phyloP scores from a whole-genome alignment of 2,797 vertebrate genomes.

The Spinibarbus caldwelli region DNA sequence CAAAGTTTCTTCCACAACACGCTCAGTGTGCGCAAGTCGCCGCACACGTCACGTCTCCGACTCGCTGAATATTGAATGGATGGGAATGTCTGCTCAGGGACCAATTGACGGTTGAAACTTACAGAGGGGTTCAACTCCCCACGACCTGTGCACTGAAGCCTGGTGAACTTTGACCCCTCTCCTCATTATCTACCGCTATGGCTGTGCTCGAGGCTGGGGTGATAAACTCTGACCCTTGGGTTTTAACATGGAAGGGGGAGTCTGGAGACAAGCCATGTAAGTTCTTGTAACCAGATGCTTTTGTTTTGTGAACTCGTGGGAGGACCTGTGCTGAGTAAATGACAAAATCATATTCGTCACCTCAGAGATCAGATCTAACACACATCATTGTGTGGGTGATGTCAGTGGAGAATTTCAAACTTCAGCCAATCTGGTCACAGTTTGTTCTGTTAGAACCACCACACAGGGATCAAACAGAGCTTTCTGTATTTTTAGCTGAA shows the following conservation, averaged over 20 bases:
- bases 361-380: conserved; percentile 31
- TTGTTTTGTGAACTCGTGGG: conserved; percentile 34
- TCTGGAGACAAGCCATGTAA: conserved; percentile 48
- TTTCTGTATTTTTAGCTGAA: conserved; percentile 35
- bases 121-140: conserved; percentile 71
- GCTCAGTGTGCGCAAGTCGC: conserved; percentile 12
- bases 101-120: conserved; percentile 31
- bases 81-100: conserved; percentile 36
- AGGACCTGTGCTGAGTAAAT: conserved; percentile 21
- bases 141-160: conserved; percentile 70
- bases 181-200: conserved; percentile 77
- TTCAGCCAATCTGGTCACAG: conserved; percentile 24
- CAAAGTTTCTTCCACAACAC: conserved; percentile 45
- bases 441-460: conserved; percentile 20
- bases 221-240: conserved; percentile 81
- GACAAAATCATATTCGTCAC: conserved; percentile 42
- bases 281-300: conserved; percentile 50
- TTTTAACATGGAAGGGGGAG: conserved; percentile 70
- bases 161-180: conserved; percentile 75
- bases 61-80: conserved; percentile 40
- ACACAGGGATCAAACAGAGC: not conserved
- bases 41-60: conserved; percentile 14
- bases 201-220: conserved; percentile 70
- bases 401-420: conserved; percentile 11
- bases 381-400: not conserved